Evolutionary conservation across 2,888 invertebrate genomes (phyloP).

Genomic region (Ceratothoa steindachneri): DNA sequence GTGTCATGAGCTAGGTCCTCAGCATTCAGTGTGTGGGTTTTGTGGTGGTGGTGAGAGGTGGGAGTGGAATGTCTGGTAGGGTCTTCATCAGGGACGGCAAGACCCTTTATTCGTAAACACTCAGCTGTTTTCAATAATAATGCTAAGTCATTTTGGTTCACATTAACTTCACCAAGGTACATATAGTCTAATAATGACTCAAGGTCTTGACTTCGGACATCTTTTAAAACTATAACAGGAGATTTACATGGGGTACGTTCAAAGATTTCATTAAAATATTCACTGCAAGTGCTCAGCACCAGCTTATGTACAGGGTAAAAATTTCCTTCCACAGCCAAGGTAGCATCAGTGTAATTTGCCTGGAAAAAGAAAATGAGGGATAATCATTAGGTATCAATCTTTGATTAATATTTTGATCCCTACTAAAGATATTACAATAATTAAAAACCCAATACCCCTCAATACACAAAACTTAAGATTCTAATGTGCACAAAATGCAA

Average conservation of each 20-base stretch:
- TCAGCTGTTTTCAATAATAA: conserved; percentile 39
- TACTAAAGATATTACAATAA: no score
- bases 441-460: no score
- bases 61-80: conserved; percentile 18
- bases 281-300: conserved; percentile 42
- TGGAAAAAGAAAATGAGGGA: conserved; percentile 9
- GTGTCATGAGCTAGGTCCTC: conserved; percentile 17
- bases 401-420: no score
- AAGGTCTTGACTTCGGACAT: conserved; percentile 42
- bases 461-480: no score
- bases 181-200: conserved; percentile 40
- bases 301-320: conserved; percentile 39
- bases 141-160: conserved; percentile 39
- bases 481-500: no score
- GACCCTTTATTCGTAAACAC: conserved; percentile 35
- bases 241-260: conserved; percentile 41
- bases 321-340: conserved; percentile 39
- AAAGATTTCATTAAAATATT: conserved; percentile 42
- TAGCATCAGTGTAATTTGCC: conserved; percentile 40
- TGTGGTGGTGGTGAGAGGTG: background rate
- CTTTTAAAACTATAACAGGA: conserved; percentile 42
- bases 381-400: no score
- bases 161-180: conserved; percentile 42
- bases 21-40: background rate
- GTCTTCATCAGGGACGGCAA: conserved; percentile 39